Percentiles rank a stretch among this genome's conserved stretches.
Evolutionary conservation across 2,888 invertebrate genomes (phyloP).

Genomic region (Hypercompe scribonia): DNA sequence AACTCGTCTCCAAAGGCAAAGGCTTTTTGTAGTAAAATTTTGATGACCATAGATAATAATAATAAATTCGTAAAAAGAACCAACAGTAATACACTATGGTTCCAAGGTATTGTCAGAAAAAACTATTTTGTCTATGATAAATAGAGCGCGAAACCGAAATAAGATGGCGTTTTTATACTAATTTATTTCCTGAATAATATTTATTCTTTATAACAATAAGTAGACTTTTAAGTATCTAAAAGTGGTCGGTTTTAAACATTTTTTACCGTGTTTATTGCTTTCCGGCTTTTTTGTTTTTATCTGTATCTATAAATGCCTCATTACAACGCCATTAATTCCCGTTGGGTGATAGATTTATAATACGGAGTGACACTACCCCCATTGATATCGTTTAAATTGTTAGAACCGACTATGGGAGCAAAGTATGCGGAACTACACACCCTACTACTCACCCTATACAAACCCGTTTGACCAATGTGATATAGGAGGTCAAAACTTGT

Average conservation of each 20-base stretch:
- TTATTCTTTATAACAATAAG: slow-evolving; percentile 12
- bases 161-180: slow-evolving; percentile 14
- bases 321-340: background rate
- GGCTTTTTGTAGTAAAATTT: background rate
- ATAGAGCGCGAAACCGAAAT: slow-evolving; percentile 27
- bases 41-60: background rate
- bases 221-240: background rate
- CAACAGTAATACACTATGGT: slow-evolving; percentile 8
- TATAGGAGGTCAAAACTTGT: too few species aligned
- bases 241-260: background rate
- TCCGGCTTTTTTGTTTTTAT: background rate
- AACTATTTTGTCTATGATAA: slow-evolving; percentile 26
- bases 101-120: slow-evolving; percentile 12
- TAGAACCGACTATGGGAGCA: too few species aligned
- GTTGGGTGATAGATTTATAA: too few species aligned
- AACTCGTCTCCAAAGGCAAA: background rate
- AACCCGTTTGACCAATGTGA: too few species aligned
- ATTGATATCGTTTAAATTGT: too few species aligned
- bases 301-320: background rate
- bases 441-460: too few species aligned
- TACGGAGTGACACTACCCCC: too few species aligned
- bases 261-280: background rate
- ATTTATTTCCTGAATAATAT: slow-evolving; percentile 27
- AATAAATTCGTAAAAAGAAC: slow-evolving; percentile 9
- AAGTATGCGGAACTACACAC: too few species aligned